Percentiles rank a stretch among this genome's conserved stretches.
These are phyloP conservation scores for Huso huso DNA, from an alignment of 2,797 vertebrate species.

Conservation along the genomic window DNA sequence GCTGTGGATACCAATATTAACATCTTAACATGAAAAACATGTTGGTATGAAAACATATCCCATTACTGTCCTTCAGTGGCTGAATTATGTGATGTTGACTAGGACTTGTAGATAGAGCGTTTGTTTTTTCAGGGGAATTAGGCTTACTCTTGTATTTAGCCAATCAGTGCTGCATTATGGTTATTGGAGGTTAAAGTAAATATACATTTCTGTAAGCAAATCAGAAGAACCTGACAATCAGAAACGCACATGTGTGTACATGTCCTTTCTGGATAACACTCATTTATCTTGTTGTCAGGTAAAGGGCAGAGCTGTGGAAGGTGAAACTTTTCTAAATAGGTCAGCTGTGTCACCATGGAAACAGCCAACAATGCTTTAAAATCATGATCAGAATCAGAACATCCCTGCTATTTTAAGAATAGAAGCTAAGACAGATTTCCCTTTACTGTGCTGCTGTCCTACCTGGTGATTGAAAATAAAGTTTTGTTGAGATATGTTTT, in stretches of 20 bases:
- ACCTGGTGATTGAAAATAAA: no score
- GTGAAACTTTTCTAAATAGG: constrained; percentile 54
- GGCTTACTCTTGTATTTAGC: no score
- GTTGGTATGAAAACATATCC: no score
- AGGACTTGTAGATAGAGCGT: no score
- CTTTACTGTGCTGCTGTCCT: no score
- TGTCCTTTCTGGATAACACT: constrained; percentile 49
- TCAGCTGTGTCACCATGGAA: constrained; percentile 51
- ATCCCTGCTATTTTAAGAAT: neutral
- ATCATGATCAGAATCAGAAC: constrained; percentile 8
- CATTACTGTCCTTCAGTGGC: neutral
- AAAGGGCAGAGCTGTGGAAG: constrained; percentile 59
- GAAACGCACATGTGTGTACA: constrained; percentile 57
- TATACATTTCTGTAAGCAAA: constrained; percentile 10
- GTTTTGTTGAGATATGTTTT: no score
- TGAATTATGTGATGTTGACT: no score
- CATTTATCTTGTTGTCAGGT: constrained; percentile 63
- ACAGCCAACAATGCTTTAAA: constrained; percentile 46
- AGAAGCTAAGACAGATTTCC: no score
- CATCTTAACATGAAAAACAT: neutral
- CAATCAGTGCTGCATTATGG: neutral
- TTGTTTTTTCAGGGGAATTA: no score
- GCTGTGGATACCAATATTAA: neutral
- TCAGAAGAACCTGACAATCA: constrained; percentile 43
- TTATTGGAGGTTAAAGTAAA: constrained; percentile 3